Evolutionary conservation across 2,888 invertebrate genomes (phyloP).

Genomic region (Allacma fusca): DNA sequence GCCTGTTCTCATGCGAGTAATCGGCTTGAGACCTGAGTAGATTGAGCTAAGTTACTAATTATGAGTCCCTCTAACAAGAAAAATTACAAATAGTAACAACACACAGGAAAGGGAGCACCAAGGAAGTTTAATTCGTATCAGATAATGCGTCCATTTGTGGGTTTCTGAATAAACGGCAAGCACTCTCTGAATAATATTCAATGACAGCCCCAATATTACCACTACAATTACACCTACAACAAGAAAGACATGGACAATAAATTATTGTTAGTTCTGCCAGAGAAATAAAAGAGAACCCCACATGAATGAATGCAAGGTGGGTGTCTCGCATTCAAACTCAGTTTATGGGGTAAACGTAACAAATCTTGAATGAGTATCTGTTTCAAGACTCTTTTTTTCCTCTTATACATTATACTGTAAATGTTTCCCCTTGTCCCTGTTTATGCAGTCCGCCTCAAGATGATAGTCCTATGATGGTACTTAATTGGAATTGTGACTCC

Average conservation of each 20-base stretch:
- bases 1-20: not conserved
- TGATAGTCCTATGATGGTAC: not conserved
- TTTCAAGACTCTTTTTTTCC: no score
- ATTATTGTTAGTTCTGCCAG: constrained; percentile 24
- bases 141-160: constrained; percentile 1
- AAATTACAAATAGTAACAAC: not conserved
- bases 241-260: constrained; percentile 4
- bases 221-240: no score
- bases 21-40: no score
- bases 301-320: not conserved
- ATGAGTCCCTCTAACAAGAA: not conserved
- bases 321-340: not conserved
- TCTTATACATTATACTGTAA: no score
- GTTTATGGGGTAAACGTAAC: constrained; percentile 4
- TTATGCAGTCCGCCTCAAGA: not conserved
- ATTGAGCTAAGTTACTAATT: no score
- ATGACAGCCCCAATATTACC: not conserved
- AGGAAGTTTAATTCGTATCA: not conserved
- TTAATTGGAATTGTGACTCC: not conserved
- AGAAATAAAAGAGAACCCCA: not conserved
- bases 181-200: not conserved
- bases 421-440: no score
- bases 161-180: not conserved
- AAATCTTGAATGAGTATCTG: not conserved
- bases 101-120: not conserved